Percentiles rank a stretch among this genome's conserved stretches.
phyloP scores from a whole-genome alignment of 2,113 vertebrate genomes.

The Beaufortia kweichowensis region DNA sequence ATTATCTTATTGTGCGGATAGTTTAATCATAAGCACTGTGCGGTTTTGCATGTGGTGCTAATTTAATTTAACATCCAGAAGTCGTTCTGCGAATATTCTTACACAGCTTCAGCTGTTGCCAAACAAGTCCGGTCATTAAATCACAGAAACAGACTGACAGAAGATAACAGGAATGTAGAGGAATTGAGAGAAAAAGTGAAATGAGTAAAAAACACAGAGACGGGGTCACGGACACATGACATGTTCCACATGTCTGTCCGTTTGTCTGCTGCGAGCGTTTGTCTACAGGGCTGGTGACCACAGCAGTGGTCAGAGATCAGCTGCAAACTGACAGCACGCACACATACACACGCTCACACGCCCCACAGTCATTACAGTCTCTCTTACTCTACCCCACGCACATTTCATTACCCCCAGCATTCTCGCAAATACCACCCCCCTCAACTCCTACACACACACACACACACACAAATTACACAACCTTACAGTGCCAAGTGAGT shows the following conservation, averaged over 20 bases:
- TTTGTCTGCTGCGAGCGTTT: constrained; percentile 68
- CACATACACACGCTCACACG: constrained; percentile 29
- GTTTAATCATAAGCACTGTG: constrained; percentile 65
- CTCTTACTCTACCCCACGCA: constrained; percentile 34
- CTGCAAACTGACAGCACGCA: constrained; percentile 59
- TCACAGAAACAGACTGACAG: constrained; percentile 56
- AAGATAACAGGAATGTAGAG: constrained; percentile 41
- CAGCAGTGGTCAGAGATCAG: constrained; percentile 60
- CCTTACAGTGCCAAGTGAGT: constrained; percentile 19
- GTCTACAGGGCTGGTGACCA: constrained; percentile 65
- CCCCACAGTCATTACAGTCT: constrained; percentile 39
- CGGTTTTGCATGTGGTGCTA: constrained; percentile 68
- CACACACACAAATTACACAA: constrained; percentile 30
- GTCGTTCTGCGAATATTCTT: constrained; percentile 60
- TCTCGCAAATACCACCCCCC: constrained; percentile 43
- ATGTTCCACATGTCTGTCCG: constrained; percentile 74
- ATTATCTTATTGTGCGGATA: constrained; percentile 66
- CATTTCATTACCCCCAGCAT: constrained; percentile 43
- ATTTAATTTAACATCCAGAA: constrained; percentile 71
- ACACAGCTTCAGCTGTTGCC: constrained; percentile 58
- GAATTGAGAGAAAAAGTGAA: constrained; percentile 58
- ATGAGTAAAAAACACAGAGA: constrained; percentile 57
- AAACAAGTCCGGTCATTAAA: constrained; percentile 63
- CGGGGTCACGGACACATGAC: constrained; percentile 71
- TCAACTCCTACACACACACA: constrained; percentile 29